Evolutionary conservation across 1,140 invertebrate species (phyloP), one percentile per base, ranked within the genome.

Genomic region (Drosophila santomea): DNA sequence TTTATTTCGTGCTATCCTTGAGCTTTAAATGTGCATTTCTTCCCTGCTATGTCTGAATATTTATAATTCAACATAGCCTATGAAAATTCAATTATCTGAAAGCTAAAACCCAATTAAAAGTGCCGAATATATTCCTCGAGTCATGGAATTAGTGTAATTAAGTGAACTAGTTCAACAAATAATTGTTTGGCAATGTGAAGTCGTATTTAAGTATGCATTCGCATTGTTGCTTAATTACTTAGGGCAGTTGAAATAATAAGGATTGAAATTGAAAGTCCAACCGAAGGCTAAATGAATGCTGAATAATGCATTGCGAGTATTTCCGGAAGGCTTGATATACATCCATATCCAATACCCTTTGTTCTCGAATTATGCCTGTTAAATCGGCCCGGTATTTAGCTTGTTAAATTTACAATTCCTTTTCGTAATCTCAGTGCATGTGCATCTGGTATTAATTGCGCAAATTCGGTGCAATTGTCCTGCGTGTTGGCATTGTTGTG

Each of bases 391-490:
- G 17, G 12, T 38, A 63, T 63, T 63, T 63, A 63, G 39, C 55
- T 32, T 39, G 32, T 15, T 44, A 35, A 39, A 35, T 44, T 61
- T 20, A 57, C 61, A 45, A 62, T 64, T 64, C 39, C 57, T 63
- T 48, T 47, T 62, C 11, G 62, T 32, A 2, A 38, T 47, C 41
- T 45, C 32, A 4, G 35, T 47, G 41, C 58, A 36, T 47, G 35
- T 47, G 41, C 58, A 45, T 47, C 63, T 25, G 62, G 32, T 32
- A 54, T 28, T 69, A 69, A 69, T 68, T 69, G 66, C 32, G 50
- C 47, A 56, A 69, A 69, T 69, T 56, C 68, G 43, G n/a, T 67
- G 64, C 61, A 67, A 67, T 67, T 67, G 63, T 44, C 41, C 55
- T 1, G 55, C 1, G 55, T 8, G n/a, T 25, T 41, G 11, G 44